Percentiles rank a stretch among this genome's conserved stretches.
Evolutionary conservation across 92 coral and sea anemone genomes (phyloP).

Genomic region (Ricordea florida): DNA sequence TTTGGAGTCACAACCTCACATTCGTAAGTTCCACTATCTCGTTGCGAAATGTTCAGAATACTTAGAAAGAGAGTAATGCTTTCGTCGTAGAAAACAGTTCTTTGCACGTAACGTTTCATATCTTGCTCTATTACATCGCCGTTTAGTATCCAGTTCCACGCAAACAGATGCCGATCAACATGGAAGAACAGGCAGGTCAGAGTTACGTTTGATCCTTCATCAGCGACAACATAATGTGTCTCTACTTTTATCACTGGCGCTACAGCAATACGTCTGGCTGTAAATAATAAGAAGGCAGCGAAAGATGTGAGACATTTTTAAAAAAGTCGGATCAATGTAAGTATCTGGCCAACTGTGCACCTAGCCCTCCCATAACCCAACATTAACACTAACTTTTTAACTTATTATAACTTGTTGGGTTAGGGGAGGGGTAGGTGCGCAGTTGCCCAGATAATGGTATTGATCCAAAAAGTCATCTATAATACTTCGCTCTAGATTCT

Average conservation of each 20-base stretch:
- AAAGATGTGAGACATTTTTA: no score
- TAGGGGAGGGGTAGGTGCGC: no score
- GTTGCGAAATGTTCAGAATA: slow-evolving; percentile 8
- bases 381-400: no score
- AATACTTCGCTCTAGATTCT: no score
- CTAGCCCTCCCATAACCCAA: no score
- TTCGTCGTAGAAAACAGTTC: background rate
- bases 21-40: slow-evolving; percentile 9
- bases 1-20: background rate
- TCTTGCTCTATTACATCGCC: background rate
- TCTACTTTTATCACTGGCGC: background rate
- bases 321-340: no score
- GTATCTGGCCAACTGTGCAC: no score
- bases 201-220: slow-evolving; percentile 4
- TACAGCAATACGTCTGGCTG: no score
- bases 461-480: no score
- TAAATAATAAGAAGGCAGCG: no score
- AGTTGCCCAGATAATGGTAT: no score
- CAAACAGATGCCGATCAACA: background rate
- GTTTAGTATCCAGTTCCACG: background rate
- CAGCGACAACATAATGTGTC: background rate
- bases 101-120: background rate
- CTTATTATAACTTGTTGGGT: no score
- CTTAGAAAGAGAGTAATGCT: background rate
- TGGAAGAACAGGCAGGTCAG: background rate